Base-by-base conservation (phyloP, 92 coral and sea anemone genomes). In the Parazoanthus swiftii region DNA sequence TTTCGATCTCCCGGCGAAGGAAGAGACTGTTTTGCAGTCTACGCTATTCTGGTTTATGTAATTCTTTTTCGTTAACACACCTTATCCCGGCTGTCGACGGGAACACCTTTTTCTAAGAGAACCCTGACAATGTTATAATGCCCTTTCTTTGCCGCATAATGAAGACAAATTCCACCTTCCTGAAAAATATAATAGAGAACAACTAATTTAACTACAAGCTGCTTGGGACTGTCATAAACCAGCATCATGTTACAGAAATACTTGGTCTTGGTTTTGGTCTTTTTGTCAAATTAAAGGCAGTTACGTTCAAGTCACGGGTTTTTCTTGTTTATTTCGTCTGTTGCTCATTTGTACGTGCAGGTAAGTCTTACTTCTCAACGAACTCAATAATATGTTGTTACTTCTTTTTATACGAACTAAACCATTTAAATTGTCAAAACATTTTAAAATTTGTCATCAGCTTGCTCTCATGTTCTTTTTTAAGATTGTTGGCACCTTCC, bases 91-190 rank as follows among this genome's bases (percentile, higher is more conserved):
- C 82, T 85, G 85, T 97, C 94, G 23, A 95, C 94, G 1, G 97
- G 96, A 79, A 97, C 95, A 68, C 99, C 99, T 88, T 91, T 93
- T 58, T 97, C 98, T 42, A 97, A 89, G 68, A 97, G 89, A 76
- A 94, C 92, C 51, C 90, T 95, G 23, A 97, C 95, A 36, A 95
- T 92, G 36, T 89, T 91, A 56, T 91, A 91, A 88, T 95, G 98
- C 8, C 99, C 99, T 76, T 90, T 97, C 78, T 88, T 92, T 0
- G 99, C 99, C 15, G 99, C 99, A 75, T 95, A 93, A 74, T 97
- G 99, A 48, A 97, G 91, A 74, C 94, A 92, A 70, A 93, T 77
- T 11, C 91, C 91, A 3, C 99, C 99, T 76, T 92, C 91, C 99
- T 97, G 87, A 59, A 82, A 85, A 68, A 50, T 3, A 23, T 66